Conservation (phyloP, 2,113 vertebrate genomes). For the Jaculus jaculus region DNA sequence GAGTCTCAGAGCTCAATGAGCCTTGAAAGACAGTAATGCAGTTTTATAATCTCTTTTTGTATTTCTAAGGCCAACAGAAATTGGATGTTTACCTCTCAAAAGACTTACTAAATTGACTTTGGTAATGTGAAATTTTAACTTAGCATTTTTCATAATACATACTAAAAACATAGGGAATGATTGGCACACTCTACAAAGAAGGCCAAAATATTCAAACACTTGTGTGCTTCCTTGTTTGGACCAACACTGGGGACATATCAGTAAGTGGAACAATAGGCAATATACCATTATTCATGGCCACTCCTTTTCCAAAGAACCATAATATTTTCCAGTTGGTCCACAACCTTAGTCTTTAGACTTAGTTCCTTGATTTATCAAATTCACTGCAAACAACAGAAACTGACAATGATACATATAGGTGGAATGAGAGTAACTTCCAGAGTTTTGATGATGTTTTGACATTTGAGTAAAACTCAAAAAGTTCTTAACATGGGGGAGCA, state of each 20-base stretch:
- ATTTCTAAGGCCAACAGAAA: not conserved
- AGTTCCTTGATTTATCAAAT: not conserved
- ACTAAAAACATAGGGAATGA: not conserved
- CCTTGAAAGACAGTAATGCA: not conserved
- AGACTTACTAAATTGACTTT: not conserved
- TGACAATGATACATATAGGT: not conserved
- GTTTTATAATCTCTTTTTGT: not conserved
- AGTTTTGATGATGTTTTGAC: not conserved
- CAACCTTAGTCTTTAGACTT: not conserved
- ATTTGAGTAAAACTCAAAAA: conserved; percentile 25
- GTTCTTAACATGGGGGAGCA: not conserved
- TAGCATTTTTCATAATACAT: not conserved
- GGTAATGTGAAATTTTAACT: not conserved
- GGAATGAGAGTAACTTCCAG: not conserved
- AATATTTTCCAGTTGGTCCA: not conserved
- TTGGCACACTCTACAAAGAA: not conserved
- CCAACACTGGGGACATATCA: accelerated
- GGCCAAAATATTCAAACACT: accelerated
- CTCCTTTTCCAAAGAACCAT: not conserved
- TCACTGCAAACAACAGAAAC: not conserved
- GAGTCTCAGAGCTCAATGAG: not conserved
- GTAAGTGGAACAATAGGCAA: not conserved
- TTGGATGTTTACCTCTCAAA: not conserved
- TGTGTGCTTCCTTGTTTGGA: too few species aligned
- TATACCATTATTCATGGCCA: too few species aligned